These are phyloP conservation scores for Parnassius glacialis DNA, from an alignment of 2,888 invertebrate genomes.

Conservation along the genomic window DNA sequence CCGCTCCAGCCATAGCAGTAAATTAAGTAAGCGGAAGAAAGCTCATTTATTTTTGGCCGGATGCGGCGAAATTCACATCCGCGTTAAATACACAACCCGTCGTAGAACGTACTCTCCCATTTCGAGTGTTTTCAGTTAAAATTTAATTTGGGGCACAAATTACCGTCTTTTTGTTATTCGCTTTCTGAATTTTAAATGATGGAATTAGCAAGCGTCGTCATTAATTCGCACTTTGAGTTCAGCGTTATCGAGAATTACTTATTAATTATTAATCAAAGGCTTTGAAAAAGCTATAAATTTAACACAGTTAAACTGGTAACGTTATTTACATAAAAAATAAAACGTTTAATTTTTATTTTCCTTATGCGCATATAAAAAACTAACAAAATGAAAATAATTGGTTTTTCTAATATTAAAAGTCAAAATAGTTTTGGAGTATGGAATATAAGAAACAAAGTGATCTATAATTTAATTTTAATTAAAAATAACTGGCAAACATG, in stretches of 20 bases:
- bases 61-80: constrained; percentile 77
- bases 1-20: constrained; percentile 64
- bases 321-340: too few species aligned
- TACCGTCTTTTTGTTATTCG: constrained; percentile 75
- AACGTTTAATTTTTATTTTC: too few species aligned
- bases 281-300: constrained; percentile 32
- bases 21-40: constrained; percentile 80
- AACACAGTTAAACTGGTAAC: constrained; percentile 31
- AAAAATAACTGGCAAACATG: constrained; percentile 9
- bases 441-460: background rate
- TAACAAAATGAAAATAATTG: too few species aligned
- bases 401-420: too few species aligned
- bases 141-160: constrained; percentile 73
- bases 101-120: constrained; percentile 61
- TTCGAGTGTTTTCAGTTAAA: constrained; percentile 74
- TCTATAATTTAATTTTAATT: background rate
- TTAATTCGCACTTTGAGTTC: constrained; percentile 59
- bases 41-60: constrained; percentile 79
- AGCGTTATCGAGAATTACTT: constrained; percentile 54
- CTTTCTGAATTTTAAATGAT: constrained; percentile 71
- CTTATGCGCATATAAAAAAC: too few species aligned
- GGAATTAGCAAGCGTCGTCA: constrained; percentile 57
- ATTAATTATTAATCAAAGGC: constrained; percentile 56
- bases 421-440: too few species aligned
- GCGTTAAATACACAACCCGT: constrained; percentile 76